Evolutionary conservation across 2,113 vertebrate species (phyloP), one percentile per base, ranked within the genome.

Genomic region (Syngnathus typhle): DNA sequence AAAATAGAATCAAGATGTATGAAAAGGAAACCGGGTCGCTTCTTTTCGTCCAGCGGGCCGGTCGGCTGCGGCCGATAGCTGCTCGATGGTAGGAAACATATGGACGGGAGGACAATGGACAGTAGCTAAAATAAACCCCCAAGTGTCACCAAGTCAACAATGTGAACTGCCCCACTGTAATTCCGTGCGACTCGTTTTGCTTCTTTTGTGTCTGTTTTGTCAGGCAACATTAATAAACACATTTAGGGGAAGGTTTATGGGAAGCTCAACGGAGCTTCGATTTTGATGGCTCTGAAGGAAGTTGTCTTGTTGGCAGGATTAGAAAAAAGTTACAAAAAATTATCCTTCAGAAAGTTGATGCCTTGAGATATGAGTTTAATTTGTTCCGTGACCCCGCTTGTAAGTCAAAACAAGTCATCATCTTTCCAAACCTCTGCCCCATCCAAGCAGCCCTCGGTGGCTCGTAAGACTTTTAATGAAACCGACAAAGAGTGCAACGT

Each of bases 51-150:
- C 74, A 51, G 44, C 19, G 19, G 72, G 60, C 55, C 56, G 27
- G 58, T 62, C 44, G 41, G 56, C 36, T 71, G 47, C 66, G 81
- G 77, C 71, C 82, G 73, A 81, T 70, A 67, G 47, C 65, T 37
- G 62, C 63, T 59, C 32, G 76, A 67, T 69, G 61, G 73, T 72
- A 80, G 84, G 85, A 89, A 89, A 87, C 87, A 87, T 70, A 87
- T 85, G 84, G 85, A 72, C 69, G 39, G 60, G 65, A 59, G 72
- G 79, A 87, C 85, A 87, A 87, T 81, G 72, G 78, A 76, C 74
- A 69, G 83, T 32, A 46, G 61, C 23, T 5, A 27, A 63, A 46
- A 63, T 27, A 46, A 63, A 46, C n/a, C 6, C 21, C n/a, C 18
- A 58, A 56, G 54, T 56, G 8, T 55, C 54, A 55, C 11, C 4